Base-by-base conservation (phyloP, 2,113 vertebrate genomes). In the Pseudorectes ferrugineus region DNA sequence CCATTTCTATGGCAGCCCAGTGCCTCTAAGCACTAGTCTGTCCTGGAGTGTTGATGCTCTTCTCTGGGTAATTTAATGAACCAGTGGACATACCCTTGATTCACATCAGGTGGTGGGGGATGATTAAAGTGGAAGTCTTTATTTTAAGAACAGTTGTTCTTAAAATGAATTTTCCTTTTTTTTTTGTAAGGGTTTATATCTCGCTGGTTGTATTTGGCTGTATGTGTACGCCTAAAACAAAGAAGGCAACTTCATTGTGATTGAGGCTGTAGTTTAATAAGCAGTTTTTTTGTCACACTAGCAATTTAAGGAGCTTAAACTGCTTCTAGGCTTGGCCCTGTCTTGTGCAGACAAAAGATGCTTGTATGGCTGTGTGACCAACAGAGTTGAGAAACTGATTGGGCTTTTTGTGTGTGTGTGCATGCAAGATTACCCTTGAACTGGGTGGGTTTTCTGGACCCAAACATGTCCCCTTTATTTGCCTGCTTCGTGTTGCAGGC, bases 301-400 rank as follows among this genome's bases (percentile, higher is more conserved):
- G 38, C 33, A 43, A 21, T 67, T 71, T 51, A 45, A 62, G 26
- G 42, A 84, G 18, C 13, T 57, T 42, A 10, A 54, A n/a, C n/a
- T 40, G 15, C 17, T 85, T 22, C 61, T 70, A 21, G 4, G 28
- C 40, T 63, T 88, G 49, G 57, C 48, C 21, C 29, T 85, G 43
- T 15, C 33, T 54, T 42, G 15, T 55, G 31, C 36, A 75, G 65
- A 23, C 51, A 71, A n/a, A 63, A 78, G 9, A 18, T 29, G 6
- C 51, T 67, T 78, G 31, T 73, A 3, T 38, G 49, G 8, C 71
- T 83, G 25, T 5, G 23, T 38, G 42, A 33, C 22, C 0, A 0
- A 49, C 68, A n/a, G 55, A 49, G 14, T 10, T 54, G 54, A 58
- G 33, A 51, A 91, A 22, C 63, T 59, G 25, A 49, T 3, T 1